Evolutionary conservation across 2,113 vertebrate genomes (phyloP), one percentile per base, ranked within the genome.

Genomic region (Acrocephalus kingi): DNA sequence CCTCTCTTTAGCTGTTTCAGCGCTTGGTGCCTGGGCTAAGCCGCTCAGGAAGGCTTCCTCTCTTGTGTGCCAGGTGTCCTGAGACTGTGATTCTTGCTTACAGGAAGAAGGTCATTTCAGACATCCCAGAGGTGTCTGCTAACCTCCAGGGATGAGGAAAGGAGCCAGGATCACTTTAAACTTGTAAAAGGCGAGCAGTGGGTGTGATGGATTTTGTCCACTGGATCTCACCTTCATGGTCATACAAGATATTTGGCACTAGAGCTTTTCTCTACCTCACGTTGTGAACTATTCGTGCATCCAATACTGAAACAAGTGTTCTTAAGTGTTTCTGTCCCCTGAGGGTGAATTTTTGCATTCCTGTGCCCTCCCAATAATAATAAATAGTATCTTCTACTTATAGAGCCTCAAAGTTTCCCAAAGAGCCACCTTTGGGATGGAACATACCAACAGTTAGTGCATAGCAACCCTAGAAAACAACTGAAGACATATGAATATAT

Each of bases 341-440:
- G 78, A 73, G 66, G 84, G 49, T 79, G 74, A 94, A 78, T 33
- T 73, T 35, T 39, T 89, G 54, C 46, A 62, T 75, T 94, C 39
- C 67, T 85, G 16, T 51, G 43, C 49, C 13, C 5, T 82, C 48
- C 8, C 24, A 80, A 35, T 62, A 82, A 80, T 86, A 59, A 81
- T 84, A 69, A 87, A 88, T 83, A 85, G 80, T 64, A 62, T 51
- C 35, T 95, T 96, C 91, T 95, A 96, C 93, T 97, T 96, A 85
- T 94, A 94, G 91, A 91, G 20, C 73, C 49, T 93, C 74, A 35
- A 35, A 89, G 87, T 89, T 93, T 96, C 84, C 58, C 66, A 37
- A 69, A 85, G 72, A 93, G 52, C 59, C 55, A 67, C 90, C 67
- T 94, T 77, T 71, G 93, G 51, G 94, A 67, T 54, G 27, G 48